phyloP scores from a whole-genome alignment of 2,888 invertebrate species.

The Labia minor region DNA sequence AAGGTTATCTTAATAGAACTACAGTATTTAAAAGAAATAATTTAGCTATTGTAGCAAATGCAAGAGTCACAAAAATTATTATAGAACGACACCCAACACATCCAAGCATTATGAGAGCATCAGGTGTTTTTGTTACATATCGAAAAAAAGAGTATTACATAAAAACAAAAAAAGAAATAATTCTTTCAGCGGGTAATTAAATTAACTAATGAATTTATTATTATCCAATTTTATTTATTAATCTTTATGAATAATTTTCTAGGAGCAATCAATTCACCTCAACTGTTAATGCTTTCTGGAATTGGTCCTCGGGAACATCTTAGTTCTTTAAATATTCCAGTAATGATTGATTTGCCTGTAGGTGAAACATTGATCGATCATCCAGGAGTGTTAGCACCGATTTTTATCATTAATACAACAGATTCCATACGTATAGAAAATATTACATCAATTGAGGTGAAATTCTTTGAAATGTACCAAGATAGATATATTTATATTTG shows the following conservation, averaged over 20 bases:
- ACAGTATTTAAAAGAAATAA: neutral
- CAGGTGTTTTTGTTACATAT: slow-evolving; percentile 35
- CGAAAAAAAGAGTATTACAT: slow-evolving; percentile 34
- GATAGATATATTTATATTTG: too few relatives aligned
- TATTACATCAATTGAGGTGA: neutral
- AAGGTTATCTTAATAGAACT: neutral
- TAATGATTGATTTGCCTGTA: slow-evolving; percentile 58
- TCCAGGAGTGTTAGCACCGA: slow-evolving; percentile 48
- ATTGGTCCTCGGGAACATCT: slow-evolving; percentile 53
- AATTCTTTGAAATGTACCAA: neutral
- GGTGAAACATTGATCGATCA: slow-evolving; percentile 77
- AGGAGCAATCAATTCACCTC: slow-evolving; percentile 26
- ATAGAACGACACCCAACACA: slow-evolving; percentile 31
- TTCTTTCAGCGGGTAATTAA: slow-evolving; percentile 43
- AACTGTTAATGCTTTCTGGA: slow-evolving; percentile 45
- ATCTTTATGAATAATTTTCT: neutral
- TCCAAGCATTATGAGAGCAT: slow-evolving; percentile 22
- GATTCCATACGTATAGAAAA: neutral
- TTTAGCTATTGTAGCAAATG: slow-evolving; percentile 32
- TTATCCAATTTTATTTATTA: too few relatives aligned
- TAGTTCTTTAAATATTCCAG: slow-evolving; percentile 45
- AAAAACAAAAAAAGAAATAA: slow-evolving; percentile 43
- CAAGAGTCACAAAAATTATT: slow-evolving; percentile 36
- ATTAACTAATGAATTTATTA: too few relatives aligned
- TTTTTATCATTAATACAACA: neutral